These are phyloP conservation scores for Achroia grisella DNA, from an alignment of 1,140 invertebrate genomes.

Conservation along the genomic window DNA sequence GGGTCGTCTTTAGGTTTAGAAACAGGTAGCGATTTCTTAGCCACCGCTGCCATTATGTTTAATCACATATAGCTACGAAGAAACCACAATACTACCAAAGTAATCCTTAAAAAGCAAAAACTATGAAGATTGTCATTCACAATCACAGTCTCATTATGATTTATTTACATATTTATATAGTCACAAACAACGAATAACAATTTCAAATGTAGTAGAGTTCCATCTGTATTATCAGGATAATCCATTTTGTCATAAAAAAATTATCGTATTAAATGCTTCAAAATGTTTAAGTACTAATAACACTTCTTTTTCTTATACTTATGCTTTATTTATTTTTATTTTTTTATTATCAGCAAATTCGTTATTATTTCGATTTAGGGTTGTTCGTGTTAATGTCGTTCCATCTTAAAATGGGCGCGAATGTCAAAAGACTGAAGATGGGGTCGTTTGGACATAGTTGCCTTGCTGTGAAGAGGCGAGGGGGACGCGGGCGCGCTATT, in stretches of 20 bases:
- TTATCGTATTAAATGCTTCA: constrained; percentile 30
- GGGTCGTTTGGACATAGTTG: constrained; percentile 42
- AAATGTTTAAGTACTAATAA: constrained; percentile 3
- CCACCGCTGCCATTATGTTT: constrained; percentile 51
- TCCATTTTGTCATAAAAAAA: constrained; percentile 19
- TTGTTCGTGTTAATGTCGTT: constrained; percentile 55
- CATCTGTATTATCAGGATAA: constrained; percentile 4
- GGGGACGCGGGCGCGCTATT: constrained; percentile 58
- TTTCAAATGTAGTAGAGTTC: not conserved
- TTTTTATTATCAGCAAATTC: constrained; percentile 18
- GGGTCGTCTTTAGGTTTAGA: constrained; percentile 24
- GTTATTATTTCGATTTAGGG: constrained; percentile 33
- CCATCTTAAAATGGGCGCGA: constrained; percentile 68
- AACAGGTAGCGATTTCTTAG: constrained; percentile 32
- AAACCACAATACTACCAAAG: constrained; percentile 54
- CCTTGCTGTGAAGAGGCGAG: constrained; percentile 26
- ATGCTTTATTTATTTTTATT: constrained; percentile 32
- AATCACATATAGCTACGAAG: constrained; percentile 34
- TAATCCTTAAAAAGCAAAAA: constrained; percentile 13
- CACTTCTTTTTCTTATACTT: constrained; percentile 8
- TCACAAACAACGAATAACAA: not conserved
- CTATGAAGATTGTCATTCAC: constrained; percentile 33
- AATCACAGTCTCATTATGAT: constrained; percentile 39
- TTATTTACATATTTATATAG: not conserved
- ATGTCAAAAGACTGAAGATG: constrained; percentile 68